phyloP scores from a whole-genome alignment of 2,888 invertebrate genomes.

The Hedychridium roseum region DNA sequence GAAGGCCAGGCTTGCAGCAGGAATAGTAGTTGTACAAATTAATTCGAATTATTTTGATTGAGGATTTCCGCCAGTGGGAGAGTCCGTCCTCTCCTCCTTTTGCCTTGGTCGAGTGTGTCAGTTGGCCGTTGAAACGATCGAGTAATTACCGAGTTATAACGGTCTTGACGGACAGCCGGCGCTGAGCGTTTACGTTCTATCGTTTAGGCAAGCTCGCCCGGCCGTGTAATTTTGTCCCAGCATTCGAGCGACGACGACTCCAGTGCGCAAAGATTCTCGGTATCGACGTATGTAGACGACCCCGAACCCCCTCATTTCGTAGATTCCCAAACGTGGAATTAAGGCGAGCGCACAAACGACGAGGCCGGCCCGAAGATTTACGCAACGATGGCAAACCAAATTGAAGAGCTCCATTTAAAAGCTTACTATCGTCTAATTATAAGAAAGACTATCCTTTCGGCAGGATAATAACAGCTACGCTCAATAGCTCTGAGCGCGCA shows the following conservation, averaged over 20 bases:
- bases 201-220: constrained; percentile 36
- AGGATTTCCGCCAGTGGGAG: constrained; percentile 41
- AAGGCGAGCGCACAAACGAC: constrained; percentile 12
- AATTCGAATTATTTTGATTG: constrained; percentile 53
- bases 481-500: no score
- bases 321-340: no score
- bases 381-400: constrained; percentile 31
- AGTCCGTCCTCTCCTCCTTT: constrained; percentile 10
- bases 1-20: no score
- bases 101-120: constrained; percentile 7
- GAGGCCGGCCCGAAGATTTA: constrained; percentile 15
- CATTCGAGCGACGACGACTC: constrained; percentile 8
- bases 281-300: constrained; percentile 34
- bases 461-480: constrained; percentile 28
- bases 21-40: constrained; percentile 41
- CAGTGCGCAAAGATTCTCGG: constrained; percentile 20
- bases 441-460: constrained; percentile 29
- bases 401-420: constrained; percentile 36
- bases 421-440: constrained; percentile 35
- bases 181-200: constrained; percentile 42
- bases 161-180: constrained; percentile 38
- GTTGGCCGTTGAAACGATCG: constrained; percentile 18
- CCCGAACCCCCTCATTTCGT: constrained; percentile 38
- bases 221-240: constrained; percentile 31
- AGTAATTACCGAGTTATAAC: constrained; percentile 37